Conservation (phyloP, 2,113 vertebrate genomes). For the Cyprinodon tularosa region DNA sequence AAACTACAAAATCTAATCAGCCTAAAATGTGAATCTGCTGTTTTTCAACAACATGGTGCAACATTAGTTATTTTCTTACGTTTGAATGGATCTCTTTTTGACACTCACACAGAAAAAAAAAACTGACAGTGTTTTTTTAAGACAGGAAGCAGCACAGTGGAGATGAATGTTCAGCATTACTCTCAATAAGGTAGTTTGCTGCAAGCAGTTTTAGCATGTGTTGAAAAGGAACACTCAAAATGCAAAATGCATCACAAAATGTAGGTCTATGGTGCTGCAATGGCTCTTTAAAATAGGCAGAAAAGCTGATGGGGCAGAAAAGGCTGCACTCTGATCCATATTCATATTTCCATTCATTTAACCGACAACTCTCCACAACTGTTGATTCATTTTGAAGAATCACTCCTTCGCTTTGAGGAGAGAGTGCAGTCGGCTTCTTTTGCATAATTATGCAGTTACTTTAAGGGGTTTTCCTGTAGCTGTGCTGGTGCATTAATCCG, state of each 20-base stretch:
- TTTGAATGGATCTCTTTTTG: neutral
- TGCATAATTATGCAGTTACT: slow-evolving; percentile 53
- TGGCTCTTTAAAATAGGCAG: slow-evolving; percentile 40
- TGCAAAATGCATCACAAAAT: slow-evolving; percentile 47
- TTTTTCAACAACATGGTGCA: neutral
- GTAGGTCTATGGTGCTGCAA: slow-evolving; percentile 64
- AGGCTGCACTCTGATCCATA: slow-evolving; percentile 58
- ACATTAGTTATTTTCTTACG: slow-evolving; percentile 1
- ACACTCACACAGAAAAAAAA: neutral
- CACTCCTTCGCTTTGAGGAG: slow-evolving; percentile 39
- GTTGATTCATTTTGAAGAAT: slow-evolving; percentile 64
- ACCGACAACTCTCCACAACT: slow-evolving; percentile 54
- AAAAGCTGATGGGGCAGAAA: slow-evolving; percentile 61
- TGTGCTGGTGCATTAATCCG: slow-evolving; percentile 19
- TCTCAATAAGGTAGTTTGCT: slow-evolving; percentile 17
- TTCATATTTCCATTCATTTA: slow-evolving; percentile 66
- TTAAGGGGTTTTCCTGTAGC: slow-evolving; percentile 43
- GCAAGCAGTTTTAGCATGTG: slow-evolving; percentile 9
- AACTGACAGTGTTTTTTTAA: slow-evolving; percentile 2
- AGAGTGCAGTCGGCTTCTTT: slow-evolving; percentile 19
- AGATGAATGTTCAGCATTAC: slow-evolving; percentile 4
- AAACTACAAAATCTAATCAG: neutral
- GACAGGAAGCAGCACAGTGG: neutral
- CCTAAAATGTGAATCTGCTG: neutral
- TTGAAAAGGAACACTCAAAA: slow-evolving; percentile 21